These are phyloP conservation scores for Arizona elegans DNA, from an alignment of 2,113 vertebrate genomes.

Conservation along the genomic window DNA sequence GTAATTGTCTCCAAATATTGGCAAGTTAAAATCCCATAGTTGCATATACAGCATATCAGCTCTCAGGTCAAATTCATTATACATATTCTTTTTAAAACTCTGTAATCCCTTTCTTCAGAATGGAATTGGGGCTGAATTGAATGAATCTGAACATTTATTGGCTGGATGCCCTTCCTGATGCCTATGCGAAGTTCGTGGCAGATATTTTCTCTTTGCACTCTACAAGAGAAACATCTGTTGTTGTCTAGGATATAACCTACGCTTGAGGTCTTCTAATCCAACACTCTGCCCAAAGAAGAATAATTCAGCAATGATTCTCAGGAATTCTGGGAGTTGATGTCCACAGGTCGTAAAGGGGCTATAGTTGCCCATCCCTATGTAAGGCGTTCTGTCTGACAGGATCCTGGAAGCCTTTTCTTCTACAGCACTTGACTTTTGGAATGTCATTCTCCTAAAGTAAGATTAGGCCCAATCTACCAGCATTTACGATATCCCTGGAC, in stretches of 20 bases:
- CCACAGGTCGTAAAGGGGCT: neutral
- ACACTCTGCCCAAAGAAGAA: neutral
- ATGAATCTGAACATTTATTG: neutral
- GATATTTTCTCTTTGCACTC: neutral
- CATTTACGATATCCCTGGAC: neutral
- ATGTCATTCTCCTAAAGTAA: neutral
- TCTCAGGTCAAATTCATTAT: neutral
- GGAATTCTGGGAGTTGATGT: neutral
- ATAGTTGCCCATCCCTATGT: neutral
- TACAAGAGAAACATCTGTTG: neutral
- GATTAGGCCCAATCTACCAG: neutral
- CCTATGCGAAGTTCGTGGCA: neutral
- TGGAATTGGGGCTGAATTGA: neutral
- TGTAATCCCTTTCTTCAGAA: neutral
- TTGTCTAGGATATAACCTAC: neutral
- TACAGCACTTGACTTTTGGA: neutral
- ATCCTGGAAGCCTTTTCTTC: neutral
- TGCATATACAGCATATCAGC: neutral
- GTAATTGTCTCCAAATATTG: neutral
- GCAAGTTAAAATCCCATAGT: neutral
- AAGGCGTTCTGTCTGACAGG: neutral
- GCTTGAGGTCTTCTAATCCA: neutral
- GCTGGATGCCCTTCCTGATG: neutral
- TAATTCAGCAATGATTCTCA: neutral
- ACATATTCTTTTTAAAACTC: neutral